Conservation (phyloP, 2,113 vertebrate genomes). For the Dipodomys spectabilis region DNA sequence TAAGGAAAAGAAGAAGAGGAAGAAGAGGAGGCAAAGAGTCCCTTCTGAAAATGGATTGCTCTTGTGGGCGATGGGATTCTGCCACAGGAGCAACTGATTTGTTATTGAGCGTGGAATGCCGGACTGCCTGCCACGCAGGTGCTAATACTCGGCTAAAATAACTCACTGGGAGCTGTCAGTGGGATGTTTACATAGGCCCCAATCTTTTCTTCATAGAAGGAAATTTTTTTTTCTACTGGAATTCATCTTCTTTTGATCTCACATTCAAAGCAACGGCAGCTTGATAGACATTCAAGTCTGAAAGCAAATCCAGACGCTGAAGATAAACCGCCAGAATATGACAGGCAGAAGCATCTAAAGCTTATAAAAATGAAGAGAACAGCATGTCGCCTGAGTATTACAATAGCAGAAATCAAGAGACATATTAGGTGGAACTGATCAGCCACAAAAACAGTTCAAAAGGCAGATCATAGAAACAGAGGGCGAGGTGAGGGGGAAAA, state of each 20-base stretch:
- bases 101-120: constrained; percentile 89
- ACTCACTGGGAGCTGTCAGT: constrained; percentile 93
- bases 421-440: constrained; percentile 93
- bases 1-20: constrained; percentile 38
- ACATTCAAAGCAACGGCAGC: constrained; percentile 93
- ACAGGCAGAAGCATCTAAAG: constrained; percentile 93
- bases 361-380: constrained; percentile 90
- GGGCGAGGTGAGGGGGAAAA: constrained; percentile 80
- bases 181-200: constrained; percentile 93
- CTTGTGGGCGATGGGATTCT: constrained; percentile 83
- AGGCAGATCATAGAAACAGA: constrained; percentile 91
- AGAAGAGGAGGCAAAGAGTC: constrained; percentile 72
- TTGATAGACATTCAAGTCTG: constrained; percentile 93
- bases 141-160: constrained; percentile 92
- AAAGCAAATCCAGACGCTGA: constrained; percentile 93
- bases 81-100: constrained; percentile 87
- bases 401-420: constrained; percentile 93
- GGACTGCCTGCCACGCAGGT: constrained; percentile 91
- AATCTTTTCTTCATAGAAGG: constrained; percentile 91
- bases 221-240: constrained; percentile 92
- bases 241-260: constrained; percentile 94
- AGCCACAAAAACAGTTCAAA: constrained; percentile 94
- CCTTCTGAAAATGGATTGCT: constrained; percentile 85
- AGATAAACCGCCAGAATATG: constrained; percentile 94
- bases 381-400: constrained; percentile 91